Evolutionary conservation across 2,888 invertebrate genomes (phyloP), one percentile per base, ranked within the genome.

Genomic region (Drosophila borborema): DNA sequence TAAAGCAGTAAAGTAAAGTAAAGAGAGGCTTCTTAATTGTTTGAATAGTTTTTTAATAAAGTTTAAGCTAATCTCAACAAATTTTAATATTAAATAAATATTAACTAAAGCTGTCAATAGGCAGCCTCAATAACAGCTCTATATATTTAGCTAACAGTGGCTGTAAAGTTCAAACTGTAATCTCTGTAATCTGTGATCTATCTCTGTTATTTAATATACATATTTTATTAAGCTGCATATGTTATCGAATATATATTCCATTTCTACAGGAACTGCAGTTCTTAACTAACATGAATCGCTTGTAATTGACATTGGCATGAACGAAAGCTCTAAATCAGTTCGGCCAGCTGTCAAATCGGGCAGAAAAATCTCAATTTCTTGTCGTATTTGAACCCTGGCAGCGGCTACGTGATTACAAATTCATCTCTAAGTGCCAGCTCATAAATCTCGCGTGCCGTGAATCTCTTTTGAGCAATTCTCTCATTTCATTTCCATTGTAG

Each of bases 381-480:
- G 23, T 61, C 55, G 31, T 18, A 23, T 56, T 56, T 34, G 43
- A 34, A n/a, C 48, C 20, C 36, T 34, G 53, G n/a, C 36, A 38
- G 70, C 55, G 36, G 23, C 59, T 34, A 40, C 60, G 61, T 61
- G 54, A 64, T 64, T 49, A 45, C 40, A 55, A 74, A 69, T 73
- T 69, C 71, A 60, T 58, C 62, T 86, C 67, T 72, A 82, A 80
- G 78, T 82, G 84, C 66, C 77, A 72, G 80, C 85, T 87, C 82
- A 82, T 89, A 86, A 87, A 87, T 87, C 90, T 86, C 77, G 88
- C 85, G 85, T 86, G 90, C 80, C 65, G 82, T 66, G 77, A 79
- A 83, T 89, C 87, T 81, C 65, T 70, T 74, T 65, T 53, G 43
- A 41, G 56, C 48, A 65, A 64, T 75, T 76, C 72, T 77, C 65